phyloP scores from a whole-genome alignment of 2,113 vertebrate species.

The Periophthalmus modestus region DNA sequence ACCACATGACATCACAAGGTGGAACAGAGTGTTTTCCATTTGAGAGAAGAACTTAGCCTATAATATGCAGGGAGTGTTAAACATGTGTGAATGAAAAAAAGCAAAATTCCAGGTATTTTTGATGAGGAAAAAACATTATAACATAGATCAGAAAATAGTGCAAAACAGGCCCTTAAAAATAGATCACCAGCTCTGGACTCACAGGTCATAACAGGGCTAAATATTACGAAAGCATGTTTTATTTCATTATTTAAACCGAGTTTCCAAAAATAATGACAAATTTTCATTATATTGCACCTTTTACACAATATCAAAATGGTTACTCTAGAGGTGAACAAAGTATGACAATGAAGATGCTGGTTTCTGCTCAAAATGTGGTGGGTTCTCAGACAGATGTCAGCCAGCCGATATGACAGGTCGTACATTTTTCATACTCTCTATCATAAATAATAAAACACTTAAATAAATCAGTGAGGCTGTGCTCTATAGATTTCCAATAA shows the following conservation, averaged over 20 bases:
- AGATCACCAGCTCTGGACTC: neutral
- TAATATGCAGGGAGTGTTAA: too few species aligned
- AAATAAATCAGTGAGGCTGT: constrained; percentile 62
- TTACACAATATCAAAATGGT: neutral
- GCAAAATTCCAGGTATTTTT: too few species aligned
- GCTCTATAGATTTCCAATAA: constrained; percentile 39
- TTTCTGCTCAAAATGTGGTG: constrained; percentile 18
- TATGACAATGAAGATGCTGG: constrained; percentile 2
- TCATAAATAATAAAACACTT: constrained; percentile 64
- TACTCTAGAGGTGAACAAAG: neutral
- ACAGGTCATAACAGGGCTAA: neutral
- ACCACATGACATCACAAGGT: too few species aligned
- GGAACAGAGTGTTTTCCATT: too few species aligned
- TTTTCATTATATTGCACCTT: neutral
- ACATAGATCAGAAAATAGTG: too few species aligned
- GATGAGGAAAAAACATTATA: too few species aligned
- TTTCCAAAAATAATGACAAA: neutral
- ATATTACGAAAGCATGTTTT: neutral
- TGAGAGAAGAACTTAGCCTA: too few species aligned
- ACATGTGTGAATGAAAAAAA: too few species aligned
- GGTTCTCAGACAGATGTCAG: constrained; percentile 12
- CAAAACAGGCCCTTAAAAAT: too few species aligned
- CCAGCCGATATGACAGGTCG: constrained; percentile 38
- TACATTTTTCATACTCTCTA: constrained; percentile 52
- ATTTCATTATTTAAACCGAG: neutral